Evolutionary conservation across 1,140 invertebrate genomes (phyloP), one percentile per base, ranked within the genome.

Genomic region (Eumaeus atala): DNA sequence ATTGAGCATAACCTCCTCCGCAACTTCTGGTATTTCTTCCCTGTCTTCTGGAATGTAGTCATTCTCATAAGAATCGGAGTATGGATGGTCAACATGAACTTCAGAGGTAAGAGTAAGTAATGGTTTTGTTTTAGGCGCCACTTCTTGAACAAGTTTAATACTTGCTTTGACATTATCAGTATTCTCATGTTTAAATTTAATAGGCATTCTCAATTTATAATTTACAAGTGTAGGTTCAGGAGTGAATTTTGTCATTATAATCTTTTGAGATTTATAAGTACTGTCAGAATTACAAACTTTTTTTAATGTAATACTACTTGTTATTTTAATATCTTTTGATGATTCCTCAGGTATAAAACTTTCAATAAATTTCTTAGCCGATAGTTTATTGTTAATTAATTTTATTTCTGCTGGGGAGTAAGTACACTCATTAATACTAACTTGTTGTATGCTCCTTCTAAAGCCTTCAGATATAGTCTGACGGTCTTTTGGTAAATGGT

Each of bases 281-380:
- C 7, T 9, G 0, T 38, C 44, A 9, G 1, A 1, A 34, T 14
- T 36, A 0, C 44, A 38, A 0, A 72, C 28, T n/a, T 51, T 3
- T 51, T 69, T 74, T 0, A 83, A 61, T 10, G 65, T 67, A 0
- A 76, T 44, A 33, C 49, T 64, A 7, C 58, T 58, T 0, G 56
- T 44, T 28, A 77, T 62, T 11, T 38, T 57, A 3, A 70, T 50
- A 7, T 60, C 57, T 17, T 66, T 70, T 6, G 28, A 54, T 57
- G 8, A 59, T 59, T 1, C 40, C 42, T 84, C 80, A 0, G 83
- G 83, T 3, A 54, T 69, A 36, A 86, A 86, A 10, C 61, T 81
- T 57, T 86, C 80, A 21, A 84, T 61, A 12, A 80, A 86, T 11
- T 77, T 83, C 40, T 74, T 67, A 0, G 76, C 80, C 0, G 80